Evolutionary conservation across 2,888 invertebrate species (phyloP), one percentile per base, ranked within the genome.

Genomic region (Synanthedon myopaeformis): DNA sequence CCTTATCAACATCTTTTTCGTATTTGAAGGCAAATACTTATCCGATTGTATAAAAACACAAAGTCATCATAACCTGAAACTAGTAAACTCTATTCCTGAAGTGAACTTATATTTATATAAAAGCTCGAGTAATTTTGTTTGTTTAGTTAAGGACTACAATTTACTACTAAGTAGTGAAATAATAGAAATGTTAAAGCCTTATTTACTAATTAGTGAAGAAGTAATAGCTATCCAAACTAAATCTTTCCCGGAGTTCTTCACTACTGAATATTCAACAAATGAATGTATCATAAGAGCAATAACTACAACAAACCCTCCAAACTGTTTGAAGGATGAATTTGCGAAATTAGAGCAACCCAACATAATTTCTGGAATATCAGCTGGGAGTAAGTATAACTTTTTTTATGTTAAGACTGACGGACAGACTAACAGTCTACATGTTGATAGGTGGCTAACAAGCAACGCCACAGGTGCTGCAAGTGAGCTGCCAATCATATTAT

Each of bases 271-370:
- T 6, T 56, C 59, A 3, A 58, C 57, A 51, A 59, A 70, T 53
- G 67, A 74, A 11, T 79, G 72, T 62, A 56, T 82, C n/a, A 67
- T 85, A 5, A 67, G 79, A 64, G 70, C 67, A 58, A 61, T 81
- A 45, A 66, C 59, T 51, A 74, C 85, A 53, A 65, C 63, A 51
- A 63, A 63, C 57, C 58, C 58, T 28, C 42, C 57, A 45, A 67
- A 62, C 48, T 55, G 51, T 11, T 52, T 63, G 14, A 61, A 64
- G 42, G 60, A 69, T 12, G 58, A 61, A 28, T 78, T 72, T 61
- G 67, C 72, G n/a, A 76, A 67, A 59, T 64, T 88, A 53, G 88
- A 88, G 61, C 87, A 85, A 61, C 88, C 88, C 23, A 88, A 88
- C 65, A 82, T 88, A 48, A 68, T 88, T 58, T 79, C 82, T 56